Conservation (phyloP, 2,113 vertebrate species). For the Typhlomys cinereus region DNA sequence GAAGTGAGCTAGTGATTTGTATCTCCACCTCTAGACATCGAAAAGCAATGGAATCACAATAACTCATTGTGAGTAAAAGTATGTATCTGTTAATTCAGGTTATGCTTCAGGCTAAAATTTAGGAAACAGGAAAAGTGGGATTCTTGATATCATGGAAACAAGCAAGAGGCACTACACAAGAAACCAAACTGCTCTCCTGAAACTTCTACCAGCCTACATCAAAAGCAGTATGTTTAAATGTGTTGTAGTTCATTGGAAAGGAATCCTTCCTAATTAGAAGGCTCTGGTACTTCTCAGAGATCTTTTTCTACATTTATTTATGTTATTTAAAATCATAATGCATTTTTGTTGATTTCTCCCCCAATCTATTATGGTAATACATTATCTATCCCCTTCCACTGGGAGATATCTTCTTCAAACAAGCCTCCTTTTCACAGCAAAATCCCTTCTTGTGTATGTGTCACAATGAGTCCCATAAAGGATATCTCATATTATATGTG, state of each 20-base stretch:
- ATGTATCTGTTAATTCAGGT: neutral
- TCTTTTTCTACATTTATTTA: too few species aligned
- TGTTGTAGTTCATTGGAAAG: neutral
- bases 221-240: neutral
- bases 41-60: neutral
- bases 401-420: too few species aligned
- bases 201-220: neutral
- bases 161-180: neutral
- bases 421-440: too few species aligned
- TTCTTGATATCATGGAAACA: neutral
- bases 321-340: too few species aligned
- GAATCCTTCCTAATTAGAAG: neutral
- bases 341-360: too few species aligned
- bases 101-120: neutral
- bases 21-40: fast-evolving
- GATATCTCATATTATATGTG: too few species aligned
- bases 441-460: too few species aligned
- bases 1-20: neutral
- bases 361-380: too few species aligned
- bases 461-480: too few species aligned
- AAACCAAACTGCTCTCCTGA: neutral
- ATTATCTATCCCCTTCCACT: too few species aligned
- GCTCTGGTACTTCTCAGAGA: neutral
- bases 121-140: neutral
- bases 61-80: neutral